Evolutionary conservation across 2,888 invertebrate genomes (phyloP).

Genomic region (Oasisia sp.): DNA sequence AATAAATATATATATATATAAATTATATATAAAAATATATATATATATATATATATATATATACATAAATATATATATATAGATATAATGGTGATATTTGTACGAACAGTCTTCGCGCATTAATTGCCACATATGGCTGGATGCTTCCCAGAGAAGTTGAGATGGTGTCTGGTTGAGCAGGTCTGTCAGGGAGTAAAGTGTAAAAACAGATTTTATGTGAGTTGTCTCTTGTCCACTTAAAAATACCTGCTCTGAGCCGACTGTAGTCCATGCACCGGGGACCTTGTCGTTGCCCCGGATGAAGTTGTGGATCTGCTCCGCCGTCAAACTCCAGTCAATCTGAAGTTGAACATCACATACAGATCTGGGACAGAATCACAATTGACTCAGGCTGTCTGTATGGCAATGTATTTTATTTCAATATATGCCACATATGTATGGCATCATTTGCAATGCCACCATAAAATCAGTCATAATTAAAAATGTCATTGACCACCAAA

Average conservation of each 20-base stretch:
- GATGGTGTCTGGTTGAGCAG: too few species aligned
- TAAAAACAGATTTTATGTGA: too few species aligned
- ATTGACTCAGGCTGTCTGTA: background rate
- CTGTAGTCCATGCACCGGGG: slow-evolving; percentile 84
- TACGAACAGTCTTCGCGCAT: too few species aligned
- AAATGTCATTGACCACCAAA: background rate
- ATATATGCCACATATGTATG: background rate
- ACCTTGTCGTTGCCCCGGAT: slow-evolving; percentile 93
- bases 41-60: too few species aligned
- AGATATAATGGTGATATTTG: too few species aligned
- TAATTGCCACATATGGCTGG: too few species aligned
- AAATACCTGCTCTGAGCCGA: slow-evolving; percentile 68
- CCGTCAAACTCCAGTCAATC: slow-evolving; percentile 67
- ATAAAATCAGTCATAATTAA: background rate
- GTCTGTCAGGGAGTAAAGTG: too few species aligned
- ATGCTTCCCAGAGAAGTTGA: too few species aligned
- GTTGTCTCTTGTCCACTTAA: background rate
- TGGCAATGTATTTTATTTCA: background rate
- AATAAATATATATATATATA: too few species aligned
- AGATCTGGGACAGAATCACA: background rate
- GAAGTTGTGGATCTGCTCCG: slow-evolving; percentile 86
- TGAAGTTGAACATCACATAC: slow-evolving; percentile 28
- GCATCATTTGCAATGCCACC: background rate
- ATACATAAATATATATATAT: too few species aligned
- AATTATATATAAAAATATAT: too few species aligned